A percentile compares a stretch with the other conserved stretches of the same genome.
Conservation (phyloP, 1,140 invertebrate genomes). For the Ridgeia piscesae region DNA sequence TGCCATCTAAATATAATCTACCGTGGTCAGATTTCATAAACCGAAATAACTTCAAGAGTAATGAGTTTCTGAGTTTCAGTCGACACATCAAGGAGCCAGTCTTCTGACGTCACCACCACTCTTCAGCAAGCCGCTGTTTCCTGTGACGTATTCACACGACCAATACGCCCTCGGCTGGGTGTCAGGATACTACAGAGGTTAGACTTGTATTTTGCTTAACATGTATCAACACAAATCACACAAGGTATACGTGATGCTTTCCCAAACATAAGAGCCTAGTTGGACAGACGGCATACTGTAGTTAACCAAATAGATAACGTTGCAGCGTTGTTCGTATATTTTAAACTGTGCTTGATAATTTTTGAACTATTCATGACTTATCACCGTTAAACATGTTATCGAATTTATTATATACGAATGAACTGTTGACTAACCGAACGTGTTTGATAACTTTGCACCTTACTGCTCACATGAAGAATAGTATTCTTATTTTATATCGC, state of each 20-base stretch:
- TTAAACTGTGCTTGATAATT: no score
- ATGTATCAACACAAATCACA: not conserved
- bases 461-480: no score
- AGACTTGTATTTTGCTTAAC: not conserved
- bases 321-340: no score
- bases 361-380: no score
- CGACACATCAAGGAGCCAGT: conserved; percentile 16
- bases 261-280: not conserved
- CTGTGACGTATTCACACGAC: conserved; percentile 27
- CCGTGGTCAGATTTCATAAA: not conserved
- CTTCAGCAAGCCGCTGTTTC: conserved; percentile 27
- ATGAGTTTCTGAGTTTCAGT: not conserved
- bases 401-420: no score
- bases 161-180: conserved; percentile 33
- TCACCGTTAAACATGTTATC: no score
- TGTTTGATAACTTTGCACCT: no score
- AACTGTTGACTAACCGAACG: no score
- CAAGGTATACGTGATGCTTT: not conserved
- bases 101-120: conserved; percentile 15
- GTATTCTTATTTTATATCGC: no score
- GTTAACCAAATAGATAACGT: no score
- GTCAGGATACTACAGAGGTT: conserved; percentile 37
- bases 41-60: not conserved
- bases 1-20: not conserved
- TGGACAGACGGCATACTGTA: no score